Evolutionary conservation across 2,113 vertebrate genomes (phyloP).

Genomic region (Gadus chalcogrammus): DNA sequence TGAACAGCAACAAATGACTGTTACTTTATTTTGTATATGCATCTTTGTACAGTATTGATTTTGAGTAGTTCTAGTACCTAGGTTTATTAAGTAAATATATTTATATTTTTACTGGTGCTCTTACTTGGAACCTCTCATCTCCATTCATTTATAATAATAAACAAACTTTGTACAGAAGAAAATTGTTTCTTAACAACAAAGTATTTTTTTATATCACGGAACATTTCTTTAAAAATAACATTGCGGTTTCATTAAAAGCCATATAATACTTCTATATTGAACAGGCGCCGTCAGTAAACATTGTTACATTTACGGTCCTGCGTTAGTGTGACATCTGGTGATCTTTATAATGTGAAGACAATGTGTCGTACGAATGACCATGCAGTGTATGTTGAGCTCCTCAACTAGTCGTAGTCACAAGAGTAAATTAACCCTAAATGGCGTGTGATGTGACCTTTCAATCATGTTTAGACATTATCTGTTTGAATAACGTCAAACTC

Average conservation of each 20-base stretch:
- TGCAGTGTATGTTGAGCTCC: no score
- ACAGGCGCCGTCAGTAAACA: no score
- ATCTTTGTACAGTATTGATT: slow-evolving; percentile 79
- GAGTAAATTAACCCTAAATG: no score
- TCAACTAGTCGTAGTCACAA: no score
- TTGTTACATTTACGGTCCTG: no score
- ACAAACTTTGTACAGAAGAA: slow-evolving; percentile 64
- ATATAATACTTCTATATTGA: no score
- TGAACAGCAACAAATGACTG: slow-evolving; percentile 71
- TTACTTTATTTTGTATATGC: slow-evolving; percentile 76
- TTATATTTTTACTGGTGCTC: slow-evolving; percentile 71
- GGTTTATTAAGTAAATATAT: slow-evolving; percentile 55
- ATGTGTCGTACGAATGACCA: no score
- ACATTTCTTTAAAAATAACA: slow-evolving; percentile 27
- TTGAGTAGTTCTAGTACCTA: slow-evolving; percentile 52
- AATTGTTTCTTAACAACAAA: slow-evolving; percentile 52
- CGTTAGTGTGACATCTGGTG: no score
- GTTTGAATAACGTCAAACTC: no score
- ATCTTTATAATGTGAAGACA: no score
- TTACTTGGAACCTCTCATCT: slow-evolving; percentile 47
- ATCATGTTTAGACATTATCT: no score
- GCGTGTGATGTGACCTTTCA: no score
- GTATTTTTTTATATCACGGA: slow-evolving; percentile 22
- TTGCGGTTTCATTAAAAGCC: slow-evolving; percentile 2
- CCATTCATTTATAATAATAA: slow-evolving; percentile 33